Base-by-base conservation (phyloP, 2,888 invertebrate species). In the Mythimna vitellina region DNA sequence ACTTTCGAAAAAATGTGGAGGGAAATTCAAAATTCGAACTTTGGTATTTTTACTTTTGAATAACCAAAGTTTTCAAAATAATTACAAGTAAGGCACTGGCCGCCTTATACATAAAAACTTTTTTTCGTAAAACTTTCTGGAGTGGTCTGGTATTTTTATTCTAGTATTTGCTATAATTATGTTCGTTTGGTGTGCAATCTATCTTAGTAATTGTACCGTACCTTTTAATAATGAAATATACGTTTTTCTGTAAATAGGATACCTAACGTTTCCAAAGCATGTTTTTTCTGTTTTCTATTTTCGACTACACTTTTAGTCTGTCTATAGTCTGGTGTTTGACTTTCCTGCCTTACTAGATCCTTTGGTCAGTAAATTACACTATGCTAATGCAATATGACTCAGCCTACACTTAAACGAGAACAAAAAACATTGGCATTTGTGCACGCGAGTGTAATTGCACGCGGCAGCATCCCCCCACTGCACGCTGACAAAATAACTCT, bases 401-500 rank as follows among this genome's bases (percentile, higher is more conserved):
- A 42, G 10, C 14, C n/a, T 35, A 1, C 8, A 35, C 12, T 5
- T 25, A 6, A 22, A 29, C 9, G 38, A 49, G 8, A 14, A 35
- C 17, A 32, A 56, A 8, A 57, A 14, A 22, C 35, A 35, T 61
- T 3, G 29, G 29, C 29, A 29, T 29, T 29, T 29, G 3, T 29
- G 78, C 78, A 78, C 78, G 78, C 70, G 77, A 69, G 81, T 65
- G 76, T 62, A 17, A 60, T 63, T 60, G 70, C 75, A 83, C 73
- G 56, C 42, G 78, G 82, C 78, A 79, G 78, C 82, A 61, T 79
- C 82, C 78, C 78, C 71, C 35, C 78, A 79, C 78, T 81, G 82
- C 78, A 78, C 78, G 70, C 78, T 53, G 35, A 60, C 25, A n/a
- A 29, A 63, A 42, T 32, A 57, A 62, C 42, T 66, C 62, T 57